Conservation (phyloP, 2,113 vertebrate species). For the Ceyx melanurus region DNA sequence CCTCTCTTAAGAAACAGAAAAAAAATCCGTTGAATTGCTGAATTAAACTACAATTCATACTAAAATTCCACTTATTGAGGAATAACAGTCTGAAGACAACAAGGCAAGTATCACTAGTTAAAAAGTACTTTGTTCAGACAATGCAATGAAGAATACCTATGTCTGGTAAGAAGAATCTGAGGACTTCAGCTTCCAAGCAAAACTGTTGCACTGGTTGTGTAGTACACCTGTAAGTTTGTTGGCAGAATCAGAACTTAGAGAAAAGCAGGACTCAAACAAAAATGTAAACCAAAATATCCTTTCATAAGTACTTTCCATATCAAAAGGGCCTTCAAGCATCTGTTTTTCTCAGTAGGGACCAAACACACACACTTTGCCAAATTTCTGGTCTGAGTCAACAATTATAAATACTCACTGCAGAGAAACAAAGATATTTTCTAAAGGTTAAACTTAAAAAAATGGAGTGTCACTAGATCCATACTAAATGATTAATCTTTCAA, state of each 20-base stretch:
- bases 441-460: background rate
- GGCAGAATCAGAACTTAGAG: background rate
- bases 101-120: background rate
- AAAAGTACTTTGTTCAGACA: background rate
- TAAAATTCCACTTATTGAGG: background rate
- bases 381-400: background rate
- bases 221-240: background rate
- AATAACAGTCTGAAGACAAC: background rate
- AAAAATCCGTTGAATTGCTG: background rate
- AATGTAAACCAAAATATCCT: background rate
- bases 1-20: background rate
- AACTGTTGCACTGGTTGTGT: fast-evolving
- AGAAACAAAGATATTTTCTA: background rate
- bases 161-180: background rate
- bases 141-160: background rate
- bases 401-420: background rate
- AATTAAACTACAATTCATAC: background rate
- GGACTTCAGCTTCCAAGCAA: background rate
- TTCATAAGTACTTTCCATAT: background rate
- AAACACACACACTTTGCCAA: background rate
- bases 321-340: background rate
- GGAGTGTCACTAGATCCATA: background rate
- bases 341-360: background rate
- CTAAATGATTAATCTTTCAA: background rate
- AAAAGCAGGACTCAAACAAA: background rate